Evolutionary conservation across 2,113 vertebrate species (phyloP).

Genomic region (Notarius quadriscutis): DNA sequence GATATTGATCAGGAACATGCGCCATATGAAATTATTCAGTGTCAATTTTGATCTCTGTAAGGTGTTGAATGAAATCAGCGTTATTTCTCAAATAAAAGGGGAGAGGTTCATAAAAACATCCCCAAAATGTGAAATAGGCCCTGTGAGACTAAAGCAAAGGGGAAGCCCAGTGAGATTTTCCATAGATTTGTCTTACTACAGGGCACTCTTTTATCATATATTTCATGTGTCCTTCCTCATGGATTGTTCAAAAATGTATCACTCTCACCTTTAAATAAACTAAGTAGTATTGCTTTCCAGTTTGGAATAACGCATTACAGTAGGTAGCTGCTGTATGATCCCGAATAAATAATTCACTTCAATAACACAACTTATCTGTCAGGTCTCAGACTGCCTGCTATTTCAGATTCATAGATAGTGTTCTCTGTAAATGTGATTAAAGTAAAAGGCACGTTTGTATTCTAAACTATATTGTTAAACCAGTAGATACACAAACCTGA

Average conservation of each 20-base stretch:
- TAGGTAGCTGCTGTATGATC: neutral
- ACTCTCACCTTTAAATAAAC: slow-evolving; percentile 9
- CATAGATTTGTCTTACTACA: neutral
- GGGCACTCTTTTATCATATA: neutral
- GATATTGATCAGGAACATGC: neutral
- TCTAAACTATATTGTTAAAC: neutral
- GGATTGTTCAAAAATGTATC: neutral
- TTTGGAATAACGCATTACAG: neutral
- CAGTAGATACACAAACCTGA: neutral
- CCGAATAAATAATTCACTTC: neutral
- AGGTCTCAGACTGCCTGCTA: neutral
- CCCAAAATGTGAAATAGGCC: neutral
- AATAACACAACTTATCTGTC: neutral
- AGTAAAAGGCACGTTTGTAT: neutral
- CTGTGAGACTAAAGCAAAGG: neutral
- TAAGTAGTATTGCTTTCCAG: neutral
- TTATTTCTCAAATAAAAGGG: neutral
- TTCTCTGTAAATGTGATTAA: neutral
- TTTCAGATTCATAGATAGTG: neutral
- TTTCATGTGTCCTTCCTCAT: neutral
- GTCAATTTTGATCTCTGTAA: neutral
- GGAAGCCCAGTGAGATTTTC: neutral
- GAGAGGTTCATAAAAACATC: neutral
- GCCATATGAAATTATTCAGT: neutral
- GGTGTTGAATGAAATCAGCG: neutral